phyloP scores from a whole-genome alignment of 1,140 invertebrate genomes.

The Trichomalopsis sarcophagae region DNA sequence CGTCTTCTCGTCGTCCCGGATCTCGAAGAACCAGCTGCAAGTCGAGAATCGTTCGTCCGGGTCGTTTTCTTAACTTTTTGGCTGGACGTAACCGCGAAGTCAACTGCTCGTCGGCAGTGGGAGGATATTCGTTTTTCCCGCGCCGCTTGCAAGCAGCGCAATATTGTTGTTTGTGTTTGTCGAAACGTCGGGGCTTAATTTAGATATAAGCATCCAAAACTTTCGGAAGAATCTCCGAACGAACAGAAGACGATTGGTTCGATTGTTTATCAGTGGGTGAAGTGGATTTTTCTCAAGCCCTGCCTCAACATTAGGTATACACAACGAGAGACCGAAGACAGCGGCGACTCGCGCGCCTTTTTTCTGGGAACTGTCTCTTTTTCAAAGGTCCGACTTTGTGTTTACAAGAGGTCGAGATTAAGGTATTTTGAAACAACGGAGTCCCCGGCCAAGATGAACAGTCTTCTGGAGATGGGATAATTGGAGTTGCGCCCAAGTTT shows the following conservation, averaged over 20 bases:
- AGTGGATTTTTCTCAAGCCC: background rate
- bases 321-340: background rate
- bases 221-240: background rate
- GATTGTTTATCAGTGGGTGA: background rate
- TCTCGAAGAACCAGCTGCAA: background rate
- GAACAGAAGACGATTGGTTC: background rate
- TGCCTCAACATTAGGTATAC: background rate
- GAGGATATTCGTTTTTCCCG: slow-evolving; percentile 41
- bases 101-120: background rate
- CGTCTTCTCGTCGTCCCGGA: background rate
- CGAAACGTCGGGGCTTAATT: background rate
- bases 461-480: slow-evolving; percentile 16
- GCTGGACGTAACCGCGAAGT: no score
- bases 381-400: background rate
- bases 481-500: background rate
- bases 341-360: slow-evolving; percentile 12
- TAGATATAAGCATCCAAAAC: no score
- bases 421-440: background rate
- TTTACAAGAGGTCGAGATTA: background rate
- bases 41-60: background rate
- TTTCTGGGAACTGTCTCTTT: background rate
- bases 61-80: no score
- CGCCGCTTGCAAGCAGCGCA: background rate
- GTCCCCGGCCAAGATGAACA: slow-evolving; percentile 1
- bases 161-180: background rate